Percentiles rank a stretch among this genome's conserved stretches.
Evolutionary conservation across 2,888 invertebrate species (phyloP).

Genomic region (Isoperla grammatica): DNA sequence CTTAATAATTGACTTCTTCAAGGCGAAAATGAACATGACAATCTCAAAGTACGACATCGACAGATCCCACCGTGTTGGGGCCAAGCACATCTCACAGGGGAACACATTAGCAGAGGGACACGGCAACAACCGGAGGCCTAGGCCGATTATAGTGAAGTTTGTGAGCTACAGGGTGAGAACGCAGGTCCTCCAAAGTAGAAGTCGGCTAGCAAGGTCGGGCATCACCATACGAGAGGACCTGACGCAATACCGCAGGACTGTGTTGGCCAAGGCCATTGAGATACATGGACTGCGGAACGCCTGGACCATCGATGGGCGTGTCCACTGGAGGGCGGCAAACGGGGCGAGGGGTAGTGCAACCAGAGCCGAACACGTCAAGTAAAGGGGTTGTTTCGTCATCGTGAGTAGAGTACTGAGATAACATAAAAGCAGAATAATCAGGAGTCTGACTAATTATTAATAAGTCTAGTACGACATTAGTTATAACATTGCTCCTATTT

Average conservation of each 20-base stretch:
- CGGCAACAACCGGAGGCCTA: neutral
- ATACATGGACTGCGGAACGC: conserved; percentile 2
- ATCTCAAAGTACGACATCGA: neutral
- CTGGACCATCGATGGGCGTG: conserved; percentile 6
- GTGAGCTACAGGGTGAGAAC: neutral
- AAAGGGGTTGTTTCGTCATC: too few relatives aligned
- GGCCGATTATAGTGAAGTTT: conserved; percentile 4
- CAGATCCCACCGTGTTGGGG: conserved; percentile 2
- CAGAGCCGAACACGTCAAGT: too few relatives aligned
- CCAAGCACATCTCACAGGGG: too few relatives aligned
- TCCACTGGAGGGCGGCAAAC: too few relatives aligned
- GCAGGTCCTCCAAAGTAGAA: neutral
- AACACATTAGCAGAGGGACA: neutral
- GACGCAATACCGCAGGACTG: neutral
- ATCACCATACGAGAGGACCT: conserved; percentile 5
- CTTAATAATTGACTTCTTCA: neutral
- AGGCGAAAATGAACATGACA: neutral
- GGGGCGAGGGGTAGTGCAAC: too few relatives aligned
- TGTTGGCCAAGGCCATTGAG: neutral
- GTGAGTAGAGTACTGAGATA: too few relatives aligned
- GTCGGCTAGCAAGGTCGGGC: neutral
- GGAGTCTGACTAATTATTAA: too few relatives aligned
- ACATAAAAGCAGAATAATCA: too few relatives aligned
- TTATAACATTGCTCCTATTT: too few relatives aligned
- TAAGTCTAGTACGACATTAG: too few relatives aligned